Conservation (phyloP, 1,140 invertebrate species). For the Colletes latitarsis region DNA sequence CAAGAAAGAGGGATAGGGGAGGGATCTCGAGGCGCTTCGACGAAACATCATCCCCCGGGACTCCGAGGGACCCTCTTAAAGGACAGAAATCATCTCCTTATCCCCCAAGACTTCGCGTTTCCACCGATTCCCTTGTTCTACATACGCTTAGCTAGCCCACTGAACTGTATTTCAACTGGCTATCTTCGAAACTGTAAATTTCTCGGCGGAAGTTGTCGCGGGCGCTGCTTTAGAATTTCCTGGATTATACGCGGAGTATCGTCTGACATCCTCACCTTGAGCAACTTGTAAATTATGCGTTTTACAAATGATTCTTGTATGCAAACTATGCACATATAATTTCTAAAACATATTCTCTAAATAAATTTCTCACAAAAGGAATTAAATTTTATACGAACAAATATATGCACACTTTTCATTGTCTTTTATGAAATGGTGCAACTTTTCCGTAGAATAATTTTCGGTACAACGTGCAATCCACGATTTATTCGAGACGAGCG, state of each 20-base stretch:
- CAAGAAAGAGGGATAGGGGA: background rate
- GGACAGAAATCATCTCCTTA: slow-evolving; percentile 60
- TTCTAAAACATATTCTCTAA: too few species aligned
- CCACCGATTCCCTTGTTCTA: slow-evolving; percentile 45
- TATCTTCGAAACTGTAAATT: slow-evolving; percentile 54
- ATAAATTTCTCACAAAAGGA: too few species aligned
- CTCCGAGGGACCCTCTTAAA: slow-evolving; percentile 50
- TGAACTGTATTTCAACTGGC: slow-evolving; percentile 25
- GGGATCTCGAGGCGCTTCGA: slow-evolving; percentile 17
- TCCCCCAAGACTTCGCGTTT: slow-evolving; percentile 33
- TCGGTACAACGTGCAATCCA: too few species aligned
- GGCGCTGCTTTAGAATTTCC: slow-evolving; percentile 21
- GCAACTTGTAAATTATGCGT: slow-evolving; percentile 7
- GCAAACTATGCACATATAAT: too few species aligned
- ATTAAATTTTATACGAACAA: too few species aligned
- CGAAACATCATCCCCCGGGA: background rate
- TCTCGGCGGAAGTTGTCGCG: slow-evolving; percentile 23
- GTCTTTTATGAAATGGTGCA: too few species aligned
- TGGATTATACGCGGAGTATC: background rate
- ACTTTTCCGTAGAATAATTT: too few species aligned
- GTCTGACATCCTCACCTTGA: too few species aligned
- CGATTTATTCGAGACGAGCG: too few species aligned
- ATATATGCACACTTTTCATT: too few species aligned
- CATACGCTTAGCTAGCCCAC: slow-evolving; percentile 32
- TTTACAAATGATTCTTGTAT: too few species aligned